A percentile compares a stretch with the other conserved stretches of the same genome.
Evolutionary conservation across 2,888 invertebrate species (phyloP).

Genomic region (Amiota mariae): DNA sequence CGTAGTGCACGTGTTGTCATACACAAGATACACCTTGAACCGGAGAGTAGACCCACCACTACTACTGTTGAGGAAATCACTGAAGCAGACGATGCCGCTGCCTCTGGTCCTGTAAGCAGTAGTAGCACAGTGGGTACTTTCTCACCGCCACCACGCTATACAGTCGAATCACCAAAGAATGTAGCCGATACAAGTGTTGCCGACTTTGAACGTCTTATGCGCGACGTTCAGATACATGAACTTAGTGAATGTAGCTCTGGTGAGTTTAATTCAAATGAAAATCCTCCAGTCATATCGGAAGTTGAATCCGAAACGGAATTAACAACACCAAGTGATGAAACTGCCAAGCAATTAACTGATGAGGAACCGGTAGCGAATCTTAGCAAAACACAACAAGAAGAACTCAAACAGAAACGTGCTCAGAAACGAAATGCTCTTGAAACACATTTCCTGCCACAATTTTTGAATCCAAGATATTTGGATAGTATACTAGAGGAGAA

Average conservation of each 20-base stretch:
- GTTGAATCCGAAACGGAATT: conserved; percentile 76
- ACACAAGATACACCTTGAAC: conserved; percentile 49
- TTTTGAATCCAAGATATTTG: conserved; percentile 79
- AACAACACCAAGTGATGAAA: conserved; percentile 6
- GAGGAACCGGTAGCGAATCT: conserved; percentile 44
- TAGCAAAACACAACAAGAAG: conserved; percentile 56
- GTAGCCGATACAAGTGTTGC: conserved; percentile 23
- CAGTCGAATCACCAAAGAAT: conserved; percentile 58
- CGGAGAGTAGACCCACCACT: conserved; percentile 39
- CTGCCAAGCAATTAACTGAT: conserved; percentile 26
- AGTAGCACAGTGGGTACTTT: conserved; percentile 46
- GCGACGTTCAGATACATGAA: conserved; percentile 69
- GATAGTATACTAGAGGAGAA: conserved; percentile 87
- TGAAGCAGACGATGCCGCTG: conserved; percentile 15
- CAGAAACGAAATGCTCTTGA: conserved; percentile 76
- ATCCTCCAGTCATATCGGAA: conserved; percentile 78
- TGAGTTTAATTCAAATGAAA: conserved; percentile 68
- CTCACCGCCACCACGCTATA: conserved; percentile 61
- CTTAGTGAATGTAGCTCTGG: conserved; percentile 71
- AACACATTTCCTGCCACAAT: conserved; percentile 76
- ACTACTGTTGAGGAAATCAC: conserved; percentile 14
- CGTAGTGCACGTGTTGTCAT: conserved; percentile 60
- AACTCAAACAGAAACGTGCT: conserved; percentile 73
- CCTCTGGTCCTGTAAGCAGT: no score
- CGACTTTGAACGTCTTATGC: conserved; percentile 43